These are phyloP conservation scores for Malurus cyaneus DNA, from an alignment of 2,113 vertebrate genomes.

Conservation along the genomic window DNA sequence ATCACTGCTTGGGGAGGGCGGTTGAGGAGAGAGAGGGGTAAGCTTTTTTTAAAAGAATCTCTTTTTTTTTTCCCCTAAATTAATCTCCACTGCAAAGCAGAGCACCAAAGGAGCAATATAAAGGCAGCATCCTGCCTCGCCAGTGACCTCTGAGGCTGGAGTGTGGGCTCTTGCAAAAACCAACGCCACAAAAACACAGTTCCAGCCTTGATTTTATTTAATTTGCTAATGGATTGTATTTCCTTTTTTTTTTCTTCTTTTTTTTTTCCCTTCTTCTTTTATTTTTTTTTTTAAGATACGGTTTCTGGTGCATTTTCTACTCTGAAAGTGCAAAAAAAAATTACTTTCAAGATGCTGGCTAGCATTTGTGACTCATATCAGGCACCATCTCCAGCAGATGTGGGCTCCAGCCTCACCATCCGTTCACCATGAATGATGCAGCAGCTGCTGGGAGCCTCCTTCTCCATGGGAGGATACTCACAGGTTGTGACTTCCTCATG, in stretches of 20 bases:
- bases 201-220: neutral
- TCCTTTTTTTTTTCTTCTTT: rapidly evolving
- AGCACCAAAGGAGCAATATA: neutral
- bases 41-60: slow-evolving; percentile 8
- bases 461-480: neutral
- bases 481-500: neutral
- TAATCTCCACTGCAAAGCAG: slow-evolving; percentile 53
- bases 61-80: slow-evolving; percentile 8
- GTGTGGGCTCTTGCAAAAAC: neutral
- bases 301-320: neutral
- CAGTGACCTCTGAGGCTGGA: neutral
- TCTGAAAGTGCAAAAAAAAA: neutral
- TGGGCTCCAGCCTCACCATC: neutral
- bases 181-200: neutral
- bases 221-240: neutral
- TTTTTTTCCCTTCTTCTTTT: neutral
- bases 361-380: neutral
- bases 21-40: neutral
- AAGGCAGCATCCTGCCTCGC: neutral
- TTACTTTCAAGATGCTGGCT: neutral
- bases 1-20: neutral
- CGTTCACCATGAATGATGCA: neutral
- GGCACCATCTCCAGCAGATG: neutral
- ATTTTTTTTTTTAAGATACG: neutral
- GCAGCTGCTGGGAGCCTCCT: neutral